Base-by-base conservation (phyloP, 64 coral and sea anemone genomes). In the Montipora capricornis region DNA sequence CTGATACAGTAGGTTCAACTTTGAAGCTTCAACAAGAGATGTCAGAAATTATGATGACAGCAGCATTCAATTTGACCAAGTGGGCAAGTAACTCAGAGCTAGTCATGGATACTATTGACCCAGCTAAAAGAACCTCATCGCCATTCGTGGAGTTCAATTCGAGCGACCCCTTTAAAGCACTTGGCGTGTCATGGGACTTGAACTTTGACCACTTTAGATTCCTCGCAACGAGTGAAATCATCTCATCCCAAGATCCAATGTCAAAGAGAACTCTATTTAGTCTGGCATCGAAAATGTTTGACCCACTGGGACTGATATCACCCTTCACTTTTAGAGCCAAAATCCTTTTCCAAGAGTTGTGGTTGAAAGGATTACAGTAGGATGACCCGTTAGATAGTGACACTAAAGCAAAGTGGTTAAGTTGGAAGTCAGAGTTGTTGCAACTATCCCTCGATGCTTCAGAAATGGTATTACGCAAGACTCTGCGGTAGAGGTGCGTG, bases 101-200 rank as follows among this genome's bases (percentile, higher is more conserved):
- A 3, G 46, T 89, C 1, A 76, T 75, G 67, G 73, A 89, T 57
- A 10, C n/a, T 19, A 68, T 85, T 44, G 24, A 59, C 24, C 74
- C 55, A 61, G 46, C n/a, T 14, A 37, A 50, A 44, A 89, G 87
- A 89, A 51, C 53, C 2, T 15, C 88, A 67, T 62, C 57, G 2
- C 51, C 58, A 80, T 76, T 90, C 48, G 76, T 90, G 37, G 52
- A 78, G 19, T 17, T 66, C 19, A 51, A 89, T 78, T 78, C 76
- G 4, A 20, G 7, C 8, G 75, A 90, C 10, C 88, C 76, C 5
- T 44, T 80, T 14, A 90, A 90, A 80, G 88, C 76, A 11, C 88
- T 90, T 80, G 88, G 88, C 55, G 77, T 90, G 12, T 80, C 74
- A 58, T 80, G 88, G 88, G 58, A 90, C 52, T 66, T 77, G 22